Conservation (phyloP, 2,113 vertebrate species). For the Solenodon paradoxus region DNA sequence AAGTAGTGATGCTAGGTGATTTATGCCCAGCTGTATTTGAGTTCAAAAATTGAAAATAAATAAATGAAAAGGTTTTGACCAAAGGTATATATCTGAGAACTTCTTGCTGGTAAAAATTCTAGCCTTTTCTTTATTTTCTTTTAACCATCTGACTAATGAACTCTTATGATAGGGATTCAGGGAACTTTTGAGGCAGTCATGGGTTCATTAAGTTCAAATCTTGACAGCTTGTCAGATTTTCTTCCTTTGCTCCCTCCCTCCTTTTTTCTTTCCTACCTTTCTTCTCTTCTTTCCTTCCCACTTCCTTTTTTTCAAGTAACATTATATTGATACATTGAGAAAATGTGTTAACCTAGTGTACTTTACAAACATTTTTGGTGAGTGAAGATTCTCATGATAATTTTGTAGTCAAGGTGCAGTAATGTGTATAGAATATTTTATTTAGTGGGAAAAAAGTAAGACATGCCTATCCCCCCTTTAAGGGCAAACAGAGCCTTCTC, state of each 20-base stretch:
- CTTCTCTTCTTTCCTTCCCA: background rate
- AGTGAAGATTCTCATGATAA: background rate
- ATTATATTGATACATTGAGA: background rate
- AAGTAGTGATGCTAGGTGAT: background rate
- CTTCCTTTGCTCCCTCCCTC: background rate
- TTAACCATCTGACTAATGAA: background rate
- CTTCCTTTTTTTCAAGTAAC: background rate
- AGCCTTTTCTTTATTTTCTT: background rate
- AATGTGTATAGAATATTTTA: background rate
- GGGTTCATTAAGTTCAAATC: background rate
- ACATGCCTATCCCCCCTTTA: background rate
- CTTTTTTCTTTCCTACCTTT: background rate
- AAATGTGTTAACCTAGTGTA: background rate
- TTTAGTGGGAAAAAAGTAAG: background rate
- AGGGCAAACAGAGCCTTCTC: background rate
- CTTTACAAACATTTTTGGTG: background rate
- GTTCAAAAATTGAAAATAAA: background rate
- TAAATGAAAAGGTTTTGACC: background rate
- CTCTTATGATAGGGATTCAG: background rate
- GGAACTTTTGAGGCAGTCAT: background rate
- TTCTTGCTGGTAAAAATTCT: background rate
- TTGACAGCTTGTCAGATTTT: background rate
- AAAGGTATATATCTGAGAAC: background rate
- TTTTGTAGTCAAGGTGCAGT: background rate
- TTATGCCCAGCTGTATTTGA: background rate